Conservation (phyloP, 2,888 invertebrate species). For the Cremastobaeus sp. region DNA sequence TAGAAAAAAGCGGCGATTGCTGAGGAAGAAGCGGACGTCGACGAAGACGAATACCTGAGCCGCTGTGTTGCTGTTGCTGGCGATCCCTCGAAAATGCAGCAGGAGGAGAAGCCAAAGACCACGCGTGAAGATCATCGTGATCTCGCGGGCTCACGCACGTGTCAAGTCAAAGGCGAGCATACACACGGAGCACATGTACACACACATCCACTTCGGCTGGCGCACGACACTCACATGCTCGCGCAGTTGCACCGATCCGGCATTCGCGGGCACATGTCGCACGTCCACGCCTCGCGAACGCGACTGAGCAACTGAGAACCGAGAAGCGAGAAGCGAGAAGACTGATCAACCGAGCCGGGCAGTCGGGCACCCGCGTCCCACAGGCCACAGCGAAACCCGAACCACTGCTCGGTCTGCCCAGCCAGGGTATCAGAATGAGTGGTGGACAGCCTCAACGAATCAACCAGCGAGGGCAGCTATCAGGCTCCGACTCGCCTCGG, state of each 20-base stretch:
- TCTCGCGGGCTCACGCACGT: slow-evolving; percentile 50
- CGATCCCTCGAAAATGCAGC: slow-evolving; percentile 49
- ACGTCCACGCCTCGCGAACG: slow-evolving; percentile 74
- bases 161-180: slow-evolving; percentile 52
- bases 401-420: too few relatives aligned
- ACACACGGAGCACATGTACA: slow-evolving; percentile 37
- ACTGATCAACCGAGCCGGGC: not conserved
- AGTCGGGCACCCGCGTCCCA: too few relatives aligned
- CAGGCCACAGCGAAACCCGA: too few relatives aligned
- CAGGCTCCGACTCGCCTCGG: too few relatives aligned
- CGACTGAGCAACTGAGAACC: slow-evolving; percentile 74
- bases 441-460: too few relatives aligned
- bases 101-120: slow-evolving; percentile 60
- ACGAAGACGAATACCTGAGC: slow-evolving; percentile 42
- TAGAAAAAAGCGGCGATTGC: not conserved
- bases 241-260: slow-evolving; percentile 41
- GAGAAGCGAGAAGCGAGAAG: too few relatives aligned
- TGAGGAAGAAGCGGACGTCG: not conserved
- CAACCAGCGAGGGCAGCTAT: too few relatives aligned
- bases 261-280: slow-evolving; percentile 50
- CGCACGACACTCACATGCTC: slow-evolving; percentile 42
- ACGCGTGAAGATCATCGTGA: slow-evolving; percentile 58
- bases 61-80: slow-evolving; percentile 22
- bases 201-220: slow-evolving; percentile 31
- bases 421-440: too few relatives aligned